Base-by-base conservation (phyloP, 2,113 vertebrate genomes). In the Malurus cyaneus region DNA sequence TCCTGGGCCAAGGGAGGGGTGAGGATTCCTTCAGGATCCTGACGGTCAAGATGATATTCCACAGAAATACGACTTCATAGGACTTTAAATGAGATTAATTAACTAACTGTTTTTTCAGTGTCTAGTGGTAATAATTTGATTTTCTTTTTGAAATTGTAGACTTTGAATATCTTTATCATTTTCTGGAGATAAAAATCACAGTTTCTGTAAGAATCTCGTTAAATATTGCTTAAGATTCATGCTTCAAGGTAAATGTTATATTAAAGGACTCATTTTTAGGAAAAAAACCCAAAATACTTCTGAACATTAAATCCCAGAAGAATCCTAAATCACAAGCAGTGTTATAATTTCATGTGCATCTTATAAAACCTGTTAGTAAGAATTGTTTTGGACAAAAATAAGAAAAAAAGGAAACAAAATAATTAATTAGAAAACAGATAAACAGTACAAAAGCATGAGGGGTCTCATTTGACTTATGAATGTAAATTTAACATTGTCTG, bases 201-300 rank as follows among this genome's bases (percentile, higher is more conserved):
- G 14, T 86, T 56, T 78, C 29, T 82, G 2, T 42, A 56, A 67
- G 16, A 69, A 9, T 49, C 21, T 76, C 61, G 24, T n/a, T 47
- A 76, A 80, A 49, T 36, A 32, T 29, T 29, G n/a, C 28, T 56
- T 69, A 76, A 39, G 14, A 49, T 46, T 73, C 4, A 1, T 50
- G 31, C 7, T 74, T 88, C 7, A 64, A 59, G 15, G 31, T 34
- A 77, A 83, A 7, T 56, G 28, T 25, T 57, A 62, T 59, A 67
- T 8, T 0, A 3, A 59, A 31, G 16, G 19, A 36, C 5, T 34
- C 1, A 7, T 67, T 28, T 26, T 28, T 18, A 11, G 4, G 5
- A 46, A 53, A 39, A 4, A 2, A 15, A 25, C 15, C 15, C 15
- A 69, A 21, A 61, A 12, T 28, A 57, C 1, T 89, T 73, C 49